These are phyloP conservation scores for Aleiodes leptofemur DNA, from an alignment of 2,888 invertebrate species.

Conservation along the genomic window DNA sequence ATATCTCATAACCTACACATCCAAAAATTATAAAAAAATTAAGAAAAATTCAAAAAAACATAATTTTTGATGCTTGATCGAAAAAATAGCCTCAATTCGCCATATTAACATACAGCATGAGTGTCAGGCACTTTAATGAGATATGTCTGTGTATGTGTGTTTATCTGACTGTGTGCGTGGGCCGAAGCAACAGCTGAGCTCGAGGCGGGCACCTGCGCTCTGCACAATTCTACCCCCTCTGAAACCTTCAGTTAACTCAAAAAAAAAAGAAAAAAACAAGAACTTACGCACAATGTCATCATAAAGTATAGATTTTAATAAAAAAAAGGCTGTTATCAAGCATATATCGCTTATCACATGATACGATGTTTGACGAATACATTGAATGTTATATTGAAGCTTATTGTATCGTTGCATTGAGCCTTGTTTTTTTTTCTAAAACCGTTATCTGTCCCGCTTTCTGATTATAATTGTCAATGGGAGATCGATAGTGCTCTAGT, in stretches of 20 bases:
- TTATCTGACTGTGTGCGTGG: not conserved
- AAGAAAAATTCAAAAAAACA: too few relatives aligned
- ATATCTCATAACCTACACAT: too few relatives aligned
- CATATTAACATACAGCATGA: not conserved
- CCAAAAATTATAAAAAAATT: too few relatives aligned
- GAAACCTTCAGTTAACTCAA: not conserved
- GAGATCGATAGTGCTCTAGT: not conserved
- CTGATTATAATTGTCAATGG: conserved; percentile 20
- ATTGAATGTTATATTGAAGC: too few relatives aligned
- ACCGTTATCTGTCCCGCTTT: not conserved
- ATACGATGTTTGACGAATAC: not conserved
- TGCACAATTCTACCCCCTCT: conserved; percentile 51
- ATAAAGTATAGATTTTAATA: conserved; percentile 1
- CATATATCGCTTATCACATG: not conserved
- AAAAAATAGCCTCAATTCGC: not conserved
- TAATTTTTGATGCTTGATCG: too few relatives aligned
- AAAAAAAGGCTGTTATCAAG: not conserved
- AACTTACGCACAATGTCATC: conserved; percentile 9
- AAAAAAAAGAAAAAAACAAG: not conserved
- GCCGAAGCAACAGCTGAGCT: conserved; percentile 71
- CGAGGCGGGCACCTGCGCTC: conserved; percentile 69
- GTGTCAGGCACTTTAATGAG: not conserved
- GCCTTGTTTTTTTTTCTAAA: not conserved
- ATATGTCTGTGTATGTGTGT: not conserved
- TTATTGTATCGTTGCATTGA: too few relatives aligned